Evolutionary conservation across 2,888 invertebrate species (phyloP).

Genomic region (Cryptocheilus praepositus): DNA sequence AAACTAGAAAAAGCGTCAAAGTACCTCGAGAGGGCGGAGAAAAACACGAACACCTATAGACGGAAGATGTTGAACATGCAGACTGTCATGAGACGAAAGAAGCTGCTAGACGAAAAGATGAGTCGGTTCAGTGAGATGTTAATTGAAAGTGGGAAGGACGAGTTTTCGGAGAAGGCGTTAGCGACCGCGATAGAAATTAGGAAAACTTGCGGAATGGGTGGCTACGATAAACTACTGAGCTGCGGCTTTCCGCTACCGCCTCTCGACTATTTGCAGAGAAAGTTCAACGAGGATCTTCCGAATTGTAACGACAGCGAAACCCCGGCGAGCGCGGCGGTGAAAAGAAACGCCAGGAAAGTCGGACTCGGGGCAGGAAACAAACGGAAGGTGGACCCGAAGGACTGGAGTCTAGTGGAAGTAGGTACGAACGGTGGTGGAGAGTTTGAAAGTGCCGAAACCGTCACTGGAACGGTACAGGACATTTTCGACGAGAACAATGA

Average conservation of each 20-base stretch:
- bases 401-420: conserved; percentile 11
- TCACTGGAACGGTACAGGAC: conserved; percentile 69
- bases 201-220: conserved; percentile 56
- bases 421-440: conserved; percentile 17
- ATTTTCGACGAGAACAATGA: conserved; percentile 69
- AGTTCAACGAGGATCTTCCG: conserved; percentile 27
- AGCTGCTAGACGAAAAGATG: conserved; percentile 57
- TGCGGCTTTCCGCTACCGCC: conserved; percentile 64
- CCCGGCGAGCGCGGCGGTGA: conserved; percentile 1
- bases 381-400: conserved; percentile 19
- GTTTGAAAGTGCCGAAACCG: conserved; percentile 45
- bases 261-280: conserved; percentile 45
- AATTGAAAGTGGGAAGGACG: conserved; percentile 46
- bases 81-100: conserved; percentile 59
- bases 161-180: conserved; percentile 57
- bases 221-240: conserved; percentile 59
- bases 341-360: conserved; percentile 16
- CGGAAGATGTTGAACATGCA: conserved; percentile 68
- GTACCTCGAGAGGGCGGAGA: conserved; percentile 68
- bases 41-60: conserved; percentile 65
- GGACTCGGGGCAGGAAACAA: conserved; percentile 18
- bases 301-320: conserved; percentile 33
- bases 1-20: conserved; percentile 70
- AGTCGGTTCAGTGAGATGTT: conserved; percentile 55
- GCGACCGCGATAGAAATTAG: conserved; percentile 57